Conservation (phyloP, 2,797 vertebrate genomes). For the Gobio occitaniae region DNA sequence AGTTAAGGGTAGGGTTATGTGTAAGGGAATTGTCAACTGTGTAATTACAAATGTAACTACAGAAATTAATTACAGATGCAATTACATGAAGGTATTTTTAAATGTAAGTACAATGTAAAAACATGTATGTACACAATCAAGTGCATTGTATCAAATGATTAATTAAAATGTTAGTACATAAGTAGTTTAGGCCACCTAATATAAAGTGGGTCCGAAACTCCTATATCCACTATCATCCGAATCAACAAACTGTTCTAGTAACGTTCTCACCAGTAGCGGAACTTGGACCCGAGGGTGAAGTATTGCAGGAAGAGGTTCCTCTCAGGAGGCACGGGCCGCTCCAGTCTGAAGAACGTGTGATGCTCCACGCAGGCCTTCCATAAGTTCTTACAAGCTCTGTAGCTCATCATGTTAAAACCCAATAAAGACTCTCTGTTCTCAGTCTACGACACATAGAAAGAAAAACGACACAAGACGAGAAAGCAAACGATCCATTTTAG, state of each 20-base stretch:
- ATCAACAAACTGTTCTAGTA: neutral
- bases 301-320: constrained; percentile 99
- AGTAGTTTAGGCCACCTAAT: no score
- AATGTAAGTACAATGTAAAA: no score
- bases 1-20: no score
- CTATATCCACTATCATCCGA: neutral
- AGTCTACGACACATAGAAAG: constrained; percentile 72
- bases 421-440: constrained; percentile 92
- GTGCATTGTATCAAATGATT: no score
- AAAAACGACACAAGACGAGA: neutral
- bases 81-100: no score
- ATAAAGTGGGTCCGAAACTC: no score
- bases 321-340: constrained; percentile 91
- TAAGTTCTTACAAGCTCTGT: constrained; percentile 96
- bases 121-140: no score
- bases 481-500: neutral
- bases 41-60: no score
- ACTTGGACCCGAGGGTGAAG: constrained; percentile 97
- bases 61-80: no score
- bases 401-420: constrained; percentile 98
- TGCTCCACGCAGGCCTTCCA: constrained; percentile 99
- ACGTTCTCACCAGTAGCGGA: constrained; percentile 92
- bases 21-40: no score
- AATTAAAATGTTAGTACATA: no score
- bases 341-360: constrained; percentile 98